Evolutionary conservation across 2,113 vertebrate genomes (phyloP).

Genomic region (Serinus canaria): DNA sequence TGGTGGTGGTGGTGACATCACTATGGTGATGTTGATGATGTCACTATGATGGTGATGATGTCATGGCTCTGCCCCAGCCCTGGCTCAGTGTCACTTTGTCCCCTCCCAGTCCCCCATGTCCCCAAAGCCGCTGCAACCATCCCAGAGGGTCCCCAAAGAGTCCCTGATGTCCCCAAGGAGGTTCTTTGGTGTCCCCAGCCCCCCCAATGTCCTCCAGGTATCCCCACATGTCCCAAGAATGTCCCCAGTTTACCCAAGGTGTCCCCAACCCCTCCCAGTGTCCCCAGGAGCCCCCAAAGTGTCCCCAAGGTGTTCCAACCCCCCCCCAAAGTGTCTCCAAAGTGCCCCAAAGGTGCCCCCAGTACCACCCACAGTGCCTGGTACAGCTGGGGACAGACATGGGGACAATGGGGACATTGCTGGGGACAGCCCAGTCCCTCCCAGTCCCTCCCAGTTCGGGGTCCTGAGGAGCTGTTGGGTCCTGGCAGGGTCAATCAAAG

Average conservation of each 20-base stretch:
- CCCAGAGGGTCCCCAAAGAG: not conserved
- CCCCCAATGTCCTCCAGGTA: no score
- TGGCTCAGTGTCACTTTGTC: not conserved
- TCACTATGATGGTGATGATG: not conserved
- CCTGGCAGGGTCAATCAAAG: not conserved
- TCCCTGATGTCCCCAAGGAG: not conserved
- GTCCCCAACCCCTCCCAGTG: not conserved
- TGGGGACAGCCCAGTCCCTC: no score
- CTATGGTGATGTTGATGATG: not conserved
- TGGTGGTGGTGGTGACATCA: no score
- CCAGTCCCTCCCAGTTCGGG: no score
- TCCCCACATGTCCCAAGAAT: not conserved
- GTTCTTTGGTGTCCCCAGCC: not conserved
- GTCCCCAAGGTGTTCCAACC: not conserved
- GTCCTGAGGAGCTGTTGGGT: not conserved
- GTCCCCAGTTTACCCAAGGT: not conserved
- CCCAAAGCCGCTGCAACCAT: not conserved
- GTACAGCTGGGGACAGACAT: not conserved
- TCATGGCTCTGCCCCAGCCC: not conserved
- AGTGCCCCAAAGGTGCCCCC: no score
- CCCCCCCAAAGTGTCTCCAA: not conserved
- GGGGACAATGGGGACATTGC: not conserved
- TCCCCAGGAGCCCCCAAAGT: not conserved
- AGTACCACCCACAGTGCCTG: no score
- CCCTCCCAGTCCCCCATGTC: fast-evolving